Conservation (phyloP, 2,888 invertebrate species). For the Odontomyia ornata region DNA sequence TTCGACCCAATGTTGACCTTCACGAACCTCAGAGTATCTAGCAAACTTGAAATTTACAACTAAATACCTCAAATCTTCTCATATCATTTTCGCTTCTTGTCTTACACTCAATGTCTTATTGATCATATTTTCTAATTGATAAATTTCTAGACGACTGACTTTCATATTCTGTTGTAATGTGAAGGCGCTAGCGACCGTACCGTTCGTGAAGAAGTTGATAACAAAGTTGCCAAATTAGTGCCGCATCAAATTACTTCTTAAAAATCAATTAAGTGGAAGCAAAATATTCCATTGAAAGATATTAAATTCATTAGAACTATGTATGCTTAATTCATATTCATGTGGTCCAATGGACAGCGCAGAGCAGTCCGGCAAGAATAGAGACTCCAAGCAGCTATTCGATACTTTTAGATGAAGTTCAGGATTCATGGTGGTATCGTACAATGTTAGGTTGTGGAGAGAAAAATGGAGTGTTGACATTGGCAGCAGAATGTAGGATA, state of each 20-base stretch:
- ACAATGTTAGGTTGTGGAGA: too few relatives aligned
- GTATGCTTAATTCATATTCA: not conserved
- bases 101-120: too few relatives aligned
- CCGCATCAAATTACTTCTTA: slow-evolving; percentile 13
- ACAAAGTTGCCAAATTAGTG: slow-evolving; percentile 29
- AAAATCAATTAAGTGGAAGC: slow-evolving; percentile 13
- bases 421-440: too few relatives aligned
- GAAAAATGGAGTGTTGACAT: too few relatives aligned
- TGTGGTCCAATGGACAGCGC: not conserved
- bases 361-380: not conserved
- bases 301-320: slow-evolving; percentile 9
- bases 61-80: too few relatives aligned
- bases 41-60: too few relatives aligned
- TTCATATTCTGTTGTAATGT: not conserved
- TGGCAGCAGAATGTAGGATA: too few relatives aligned
- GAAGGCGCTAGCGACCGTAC: not conserved
- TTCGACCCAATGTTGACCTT: too few relatives aligned
- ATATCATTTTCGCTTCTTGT: too few relatives aligned
- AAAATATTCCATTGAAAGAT: not conserved
- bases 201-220: not conserved
- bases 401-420: not conserved
- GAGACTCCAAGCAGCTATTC: not conserved
- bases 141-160: too few relatives aligned
- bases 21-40: too few relatives aligned
- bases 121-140: too few relatives aligned